Base-by-base conservation (phyloP, 2,888 invertebrate species). In the Sminthurinus aureus region DNA sequence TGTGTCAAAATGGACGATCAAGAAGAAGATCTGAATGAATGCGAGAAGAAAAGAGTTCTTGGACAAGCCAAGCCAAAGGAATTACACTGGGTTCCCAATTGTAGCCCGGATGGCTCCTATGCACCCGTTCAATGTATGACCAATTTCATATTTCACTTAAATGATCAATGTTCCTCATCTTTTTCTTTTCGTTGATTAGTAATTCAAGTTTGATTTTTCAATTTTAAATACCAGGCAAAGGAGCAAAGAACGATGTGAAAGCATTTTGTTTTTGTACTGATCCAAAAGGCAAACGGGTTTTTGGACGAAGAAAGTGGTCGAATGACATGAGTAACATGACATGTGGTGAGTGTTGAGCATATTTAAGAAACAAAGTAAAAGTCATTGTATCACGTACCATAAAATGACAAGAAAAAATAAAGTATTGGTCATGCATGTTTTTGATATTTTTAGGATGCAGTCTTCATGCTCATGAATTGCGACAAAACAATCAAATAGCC, bases 321-420 rank as follows among this genome's bases (percentile, higher is more conserved):
- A 51, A 86, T 52, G 84, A 85, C 22, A 79, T 85, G 4, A 81
- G 73, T 22, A 85, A 87, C 51, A 84, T 84, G 82, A 87, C 85
- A n/a, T 88, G 88, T 58, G 89, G 89, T 83, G 85, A 77, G 52
- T 13, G 13, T 52, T 52, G n/a, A n/a, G n/a, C n/a, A n/a, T n/a
- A n/a, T n/a, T n/a, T n/a, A n/a, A n/a, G n/a, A n/a, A n/a, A n/a
- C n/a, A n/a, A n/a, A n/a, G n/a, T n/a, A n/a, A n/a, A n/a, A n/a
- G n/a, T n/a, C n/a, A n/a, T n/a, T n/a, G n/a, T n/a, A n/a, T n/a
- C n/a, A n/a, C n/a, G n/a, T n/a, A n/a, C n/a, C n/a, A n/a, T n/a
- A n/a, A n/a, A n/a, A n/a, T n/a, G n/a, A n/a, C n/a, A n/a, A n/a
- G n/a, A n/a, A n/a, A n/a, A n/a, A n/a, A n/a, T n/a, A n/a, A n/a